These are phyloP conservation scores for Aramus guarauna DNA, from an alignment of 2,113 vertebrate species.

Conservation along the genomic window DNA sequence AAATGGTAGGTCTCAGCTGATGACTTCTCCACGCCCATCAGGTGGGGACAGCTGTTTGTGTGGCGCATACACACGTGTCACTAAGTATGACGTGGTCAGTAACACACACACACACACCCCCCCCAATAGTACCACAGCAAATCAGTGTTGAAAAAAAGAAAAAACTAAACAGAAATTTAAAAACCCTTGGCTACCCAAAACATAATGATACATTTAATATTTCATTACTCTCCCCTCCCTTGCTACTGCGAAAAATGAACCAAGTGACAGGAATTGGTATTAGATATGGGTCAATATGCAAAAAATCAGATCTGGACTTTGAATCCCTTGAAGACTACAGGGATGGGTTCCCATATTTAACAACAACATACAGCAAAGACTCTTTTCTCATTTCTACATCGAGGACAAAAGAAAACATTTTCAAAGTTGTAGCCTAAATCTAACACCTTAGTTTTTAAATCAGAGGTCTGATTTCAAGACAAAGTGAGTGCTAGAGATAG, in stretches of 20 bases:
- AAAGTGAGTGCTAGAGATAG: background rate
- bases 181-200: background rate
- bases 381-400: background rate
- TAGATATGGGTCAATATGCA: background rate
- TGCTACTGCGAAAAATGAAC: rapidly evolving
- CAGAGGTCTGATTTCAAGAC: background rate
- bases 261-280: background rate
- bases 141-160: too few species aligned
- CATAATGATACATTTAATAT: background rate
- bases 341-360: background rate
- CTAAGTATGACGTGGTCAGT: background rate
- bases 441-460: background rate
- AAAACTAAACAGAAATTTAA: background rate
- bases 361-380: background rate
- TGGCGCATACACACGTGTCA: background rate
- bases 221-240: background rate
- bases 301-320: background rate
- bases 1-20: background rate
- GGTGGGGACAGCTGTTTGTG: background rate
- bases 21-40: rapidly evolving
- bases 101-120: too few species aligned
- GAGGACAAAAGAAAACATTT: background rate
- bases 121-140: too few species aligned
- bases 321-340: background rate
- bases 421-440: background rate